Evolutionary conservation across 2,888 invertebrate species (phyloP), one percentile per base, ranked within the genome.

Genomic region (Galeruca laticollis): DNA sequence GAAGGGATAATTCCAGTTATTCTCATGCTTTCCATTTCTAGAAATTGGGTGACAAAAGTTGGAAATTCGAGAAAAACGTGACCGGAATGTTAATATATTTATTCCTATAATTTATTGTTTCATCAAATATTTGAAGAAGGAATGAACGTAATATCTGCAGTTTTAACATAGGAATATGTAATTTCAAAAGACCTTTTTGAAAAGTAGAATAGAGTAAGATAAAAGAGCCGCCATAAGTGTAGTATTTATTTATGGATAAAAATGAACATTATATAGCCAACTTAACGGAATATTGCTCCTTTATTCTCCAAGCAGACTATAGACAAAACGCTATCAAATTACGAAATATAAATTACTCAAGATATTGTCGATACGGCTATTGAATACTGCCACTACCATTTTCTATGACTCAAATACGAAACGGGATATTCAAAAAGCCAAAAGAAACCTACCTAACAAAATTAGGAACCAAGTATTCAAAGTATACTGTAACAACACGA

Each of bases 401-500:
- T n/a, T 40, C 40, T 40, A 47, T 18, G 15, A 18, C 47, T 18
- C 1, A 47, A 18, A 47, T 15, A 47, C 18, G 47, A 9, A 47
- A 47, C 9, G 15, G 2, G 47, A 47, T 47, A 47, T 15, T 6
- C 0, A 8, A 9, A 47, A 47, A 47, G 8, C 47, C 18, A 8
- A 47, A 47, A 47, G 47, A 47, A 47, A 15, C 47, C 47, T 47
- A 47, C 18, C n/a, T 15, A 10, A 47, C 18, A 10, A 47, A 47
- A 60, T 43, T 31, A 60, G 26, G 21, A 21, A 60, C 40, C 11
- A 15, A 9, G 47, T 18, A 15, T 18, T 33, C 31, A 56, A 59
- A 26, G 37, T 51, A 47, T 60, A 54, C 64, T 31, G 40, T 52
- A 60, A 49, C 43, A 61, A 20, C 8, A 21, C 60, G 51, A 20